Conservation (phyloP, 92 coral and sea anemone species). For the Palythoa grandis region DNA sequence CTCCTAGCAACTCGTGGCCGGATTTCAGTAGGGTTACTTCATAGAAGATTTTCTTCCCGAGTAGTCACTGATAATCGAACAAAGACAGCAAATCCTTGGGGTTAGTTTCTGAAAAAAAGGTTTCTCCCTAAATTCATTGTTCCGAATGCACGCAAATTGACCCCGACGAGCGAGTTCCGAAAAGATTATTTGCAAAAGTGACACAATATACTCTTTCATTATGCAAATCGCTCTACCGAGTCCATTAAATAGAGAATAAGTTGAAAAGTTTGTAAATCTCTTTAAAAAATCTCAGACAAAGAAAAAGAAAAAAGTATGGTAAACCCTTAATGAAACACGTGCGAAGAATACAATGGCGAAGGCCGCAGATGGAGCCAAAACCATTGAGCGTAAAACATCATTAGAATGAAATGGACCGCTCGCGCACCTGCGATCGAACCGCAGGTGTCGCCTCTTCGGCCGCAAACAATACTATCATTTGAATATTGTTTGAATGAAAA, state of each 20-base stretch:
- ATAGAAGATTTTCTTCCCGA: constrained; percentile 21
- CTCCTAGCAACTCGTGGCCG: constrained; percentile 38
- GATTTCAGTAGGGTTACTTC: constrained; percentile 27
- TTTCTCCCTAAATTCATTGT: constrained; percentile 64
- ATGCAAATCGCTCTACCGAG: constrained; percentile 89
- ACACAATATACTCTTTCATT: constrained; percentile 82
- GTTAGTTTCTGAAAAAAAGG: constrained; percentile 58
- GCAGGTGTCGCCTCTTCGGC: constrained; percentile 93
- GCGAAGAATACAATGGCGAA: constrained; percentile 79
- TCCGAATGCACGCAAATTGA: constrained; percentile 79
- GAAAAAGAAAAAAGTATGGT: constrained; percentile 78
- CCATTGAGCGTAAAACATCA: constrained; percentile 95
- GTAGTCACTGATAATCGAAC: constrained; percentile 40
- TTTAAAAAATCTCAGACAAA: constrained; percentile 90
- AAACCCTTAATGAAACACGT: constrained; percentile 97
- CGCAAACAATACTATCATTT: constrained; percentile 81
- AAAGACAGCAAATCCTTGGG: constrained; percentile 57
- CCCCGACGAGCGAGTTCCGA: constrained; percentile 69
- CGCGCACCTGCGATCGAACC: constrained; percentile 78
- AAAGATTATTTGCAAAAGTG: constrained; percentile 75
- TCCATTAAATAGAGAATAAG: constrained; percentile 97
- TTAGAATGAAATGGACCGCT: constrained; percentile 88
- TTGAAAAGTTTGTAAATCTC: constrained; percentile 97
- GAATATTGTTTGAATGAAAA: constrained; percentile 93
- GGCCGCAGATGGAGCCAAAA: constrained; percentile 96